Evolutionary conservation across 2,888 invertebrate genomes (phyloP).

Genomic region (Mythimna loreyi): DNA sequence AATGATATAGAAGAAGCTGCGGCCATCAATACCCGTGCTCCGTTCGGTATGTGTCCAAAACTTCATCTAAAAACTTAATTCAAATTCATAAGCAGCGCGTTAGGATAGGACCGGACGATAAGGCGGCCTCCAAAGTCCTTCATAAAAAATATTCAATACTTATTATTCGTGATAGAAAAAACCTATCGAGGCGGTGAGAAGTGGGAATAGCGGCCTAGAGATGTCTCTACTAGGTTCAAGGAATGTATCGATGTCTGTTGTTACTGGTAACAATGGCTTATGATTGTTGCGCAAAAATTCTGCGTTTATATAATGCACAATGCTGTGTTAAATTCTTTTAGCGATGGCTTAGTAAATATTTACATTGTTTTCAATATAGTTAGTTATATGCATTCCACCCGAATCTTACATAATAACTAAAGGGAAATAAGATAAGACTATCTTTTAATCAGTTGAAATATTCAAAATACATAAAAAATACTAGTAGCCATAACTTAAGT

Average conservation of each 20-base stretch:
- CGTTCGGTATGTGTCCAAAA: slow-evolving; percentile 37
- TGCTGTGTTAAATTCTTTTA: slow-evolving; percentile 13
- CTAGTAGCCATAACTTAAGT: neutral
- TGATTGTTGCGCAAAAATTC: neutral
- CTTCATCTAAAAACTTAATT: slow-evolving; percentile 59
- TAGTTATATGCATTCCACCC: neutral
- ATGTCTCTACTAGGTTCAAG: slow-evolving; percentile 39
- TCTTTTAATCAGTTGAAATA: neutral
- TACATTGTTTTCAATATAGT: neutral
- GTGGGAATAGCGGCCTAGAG: slow-evolving; percentile 70
- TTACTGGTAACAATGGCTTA: slow-evolving; percentile 23
- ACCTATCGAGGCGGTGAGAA: slow-evolving; percentile 76
- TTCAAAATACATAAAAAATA: neutral
- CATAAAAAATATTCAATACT: slow-evolving; percentile 77
- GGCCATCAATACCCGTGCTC: slow-evolving; percentile 15
- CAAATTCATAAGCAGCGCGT: slow-evolving; percentile 62
- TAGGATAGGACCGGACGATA: slow-evolving; percentile 75
- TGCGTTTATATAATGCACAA: slow-evolving; percentile 9
- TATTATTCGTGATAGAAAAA: slow-evolving; percentile 75
- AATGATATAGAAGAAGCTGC: slow-evolving; percentile 5
- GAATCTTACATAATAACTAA: neutral
- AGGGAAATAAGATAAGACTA: too few species aligned
- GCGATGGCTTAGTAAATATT: neutral
- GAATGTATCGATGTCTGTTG: slow-evolving; percentile 32
- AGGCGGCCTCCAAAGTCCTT: slow-evolving; percentile 69